phyloP scores from a whole-genome alignment of 2,797 vertebrate species.

The Erpetoichthys calabaricus region DNA sequence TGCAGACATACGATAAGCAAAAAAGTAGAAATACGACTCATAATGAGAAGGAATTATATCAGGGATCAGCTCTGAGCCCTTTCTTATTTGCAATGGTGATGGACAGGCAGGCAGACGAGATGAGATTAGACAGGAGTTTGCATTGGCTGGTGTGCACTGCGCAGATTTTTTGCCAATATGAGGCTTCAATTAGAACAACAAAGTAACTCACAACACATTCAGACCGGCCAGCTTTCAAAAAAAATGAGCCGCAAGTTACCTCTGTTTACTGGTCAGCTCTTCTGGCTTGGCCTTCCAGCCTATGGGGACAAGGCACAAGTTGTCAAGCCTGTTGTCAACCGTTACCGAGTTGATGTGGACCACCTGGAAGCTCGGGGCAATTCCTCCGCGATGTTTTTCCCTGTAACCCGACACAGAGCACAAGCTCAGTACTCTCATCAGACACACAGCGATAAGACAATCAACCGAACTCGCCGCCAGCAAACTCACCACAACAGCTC shows the following conservation, averaged over 20 bases:
- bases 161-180: neutral
- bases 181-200: neutral
- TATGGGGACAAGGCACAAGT: slow-evolving; percentile 79
- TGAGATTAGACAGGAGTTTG: too few relatives aligned
- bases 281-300: slow-evolving; percentile 87
- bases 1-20: too few relatives aligned
- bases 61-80: too few relatives aligned
- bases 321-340: slow-evolving; percentile 92
- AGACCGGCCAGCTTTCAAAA: neutral
- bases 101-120: too few relatives aligned
- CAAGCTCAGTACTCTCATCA: neutral
- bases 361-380: slow-evolving; percentile 90
- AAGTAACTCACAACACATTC: neutral
- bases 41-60: too few relatives aligned
- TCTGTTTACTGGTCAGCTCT: slow-evolving; percentile 91
- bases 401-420: slow-evolving; percentile 34
- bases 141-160: too few relatives aligned
- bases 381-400: slow-evolving; percentile 91
- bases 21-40: too few relatives aligned
- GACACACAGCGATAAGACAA: neutral
- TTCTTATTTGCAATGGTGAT: too few relatives aligned
- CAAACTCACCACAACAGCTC: slow-evolving; percentile 83
- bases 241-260: slow-evolving; percentile 36
- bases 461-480: fast-evolving
- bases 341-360: slow-evolving; percentile 92